Evolutionary conservation across 2,797 vertebrate species (phyloP), one percentile per base, ranked within the genome.

Genomic region (Phylloscopus collybita): DNA sequence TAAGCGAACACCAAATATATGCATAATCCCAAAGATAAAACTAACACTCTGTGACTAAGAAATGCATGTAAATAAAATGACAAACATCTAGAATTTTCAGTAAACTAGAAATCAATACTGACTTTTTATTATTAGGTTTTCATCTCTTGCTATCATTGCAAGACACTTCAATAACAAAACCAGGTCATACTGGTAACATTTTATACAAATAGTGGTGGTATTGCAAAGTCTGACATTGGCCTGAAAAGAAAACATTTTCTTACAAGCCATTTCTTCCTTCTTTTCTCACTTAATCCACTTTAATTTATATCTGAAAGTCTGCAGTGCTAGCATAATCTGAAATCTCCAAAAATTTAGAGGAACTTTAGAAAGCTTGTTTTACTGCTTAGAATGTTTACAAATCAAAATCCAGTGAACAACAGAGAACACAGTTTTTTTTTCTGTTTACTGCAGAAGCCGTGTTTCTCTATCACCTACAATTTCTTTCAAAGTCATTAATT

Each of bases 21-120:
- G 8, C 10, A 5, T 29, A 45, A 85, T 61, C 45, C 14, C 16
- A 27, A 50, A 47, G 27, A 17, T 13, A 47, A n/a, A 62, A 42
- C 5, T 59, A 72, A 45, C 15, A 29, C 5, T 14, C 1, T 0
- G 0, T 32, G n/a, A 80, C 26, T 40, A 6, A 59, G 18, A 10
- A 80, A 50, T 54, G 30, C 9, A 7, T 13, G 38, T 20, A 72
- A 80, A 78, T 57, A 42, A 42, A 61, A 69, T 36, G 6, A 27
- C 17, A 73, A 80, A 73, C 6, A 9, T 16, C 23, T 25, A 53
- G 53, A 56, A 73, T 19, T 13, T 72, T 45, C 32, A 61, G 32
- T 42, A 45, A 75, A 53, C 8, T n/a, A 30, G 13, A 82, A 72
- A 47, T 47, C 0, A 0, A 12, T 44, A 38, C 9, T 42, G 34